Percentiles rank a stretch among this genome's conserved stretches.
Evolutionary conservation across 2,797 vertebrate species (phyloP).

Genomic region (Carcharodon carcharias): DNA sequence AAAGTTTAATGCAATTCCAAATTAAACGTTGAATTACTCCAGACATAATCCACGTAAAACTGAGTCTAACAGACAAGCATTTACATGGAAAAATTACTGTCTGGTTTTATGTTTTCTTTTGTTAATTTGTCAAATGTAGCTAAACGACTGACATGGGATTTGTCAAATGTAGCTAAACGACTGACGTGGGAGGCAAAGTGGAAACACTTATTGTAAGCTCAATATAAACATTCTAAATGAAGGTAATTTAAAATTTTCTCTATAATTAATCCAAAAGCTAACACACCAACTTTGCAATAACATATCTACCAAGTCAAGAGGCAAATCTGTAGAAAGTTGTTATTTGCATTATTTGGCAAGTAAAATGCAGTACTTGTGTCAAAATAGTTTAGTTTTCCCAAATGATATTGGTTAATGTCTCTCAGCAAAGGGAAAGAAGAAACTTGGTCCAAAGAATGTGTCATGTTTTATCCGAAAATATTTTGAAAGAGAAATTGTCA

Average conservation of each 20-base stretch:
- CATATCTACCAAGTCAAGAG: background rate
- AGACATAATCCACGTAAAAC: background rate
- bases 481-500: constrained; percentile 1
- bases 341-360: constrained; percentile 35
- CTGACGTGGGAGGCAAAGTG: background rate
- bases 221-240: constrained; percentile 5
- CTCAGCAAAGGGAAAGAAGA: background rate
- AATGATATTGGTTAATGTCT: background rate
- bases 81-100: background rate
- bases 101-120: background rate
- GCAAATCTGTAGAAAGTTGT: background rate
- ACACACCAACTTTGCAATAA: background rate
- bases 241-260: background rate
- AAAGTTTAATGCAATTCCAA: background rate
- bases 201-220: constrained; percentile 14
- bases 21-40: background rate
- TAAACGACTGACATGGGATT: background rate
- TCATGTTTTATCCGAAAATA: background rate
- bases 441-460: background rate
- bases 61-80: background rate
- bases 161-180: background rate
- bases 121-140: background rate
- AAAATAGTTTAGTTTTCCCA: background rate
- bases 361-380: background rate
- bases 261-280: constrained; percentile 18